Evolutionary conservation across 2,113 vertebrate species (phyloP).

Genomic region (Oostethus manadensis): DNA sequence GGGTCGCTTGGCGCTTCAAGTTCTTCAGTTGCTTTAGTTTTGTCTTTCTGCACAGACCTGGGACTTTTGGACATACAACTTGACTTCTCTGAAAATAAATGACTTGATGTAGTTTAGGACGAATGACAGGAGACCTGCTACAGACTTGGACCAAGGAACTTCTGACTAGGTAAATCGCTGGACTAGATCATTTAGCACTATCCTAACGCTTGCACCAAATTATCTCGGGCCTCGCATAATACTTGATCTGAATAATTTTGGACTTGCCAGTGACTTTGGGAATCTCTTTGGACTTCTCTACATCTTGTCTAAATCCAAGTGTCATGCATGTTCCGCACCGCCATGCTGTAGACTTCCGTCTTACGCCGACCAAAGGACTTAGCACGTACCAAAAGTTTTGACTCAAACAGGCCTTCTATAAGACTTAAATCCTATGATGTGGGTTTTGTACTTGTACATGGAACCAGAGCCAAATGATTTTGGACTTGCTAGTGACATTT

Average conservation of each 20-base stretch:
- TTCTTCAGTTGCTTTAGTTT: slow-evolving; percentile 6
- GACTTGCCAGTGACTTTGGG: too few species aligned
- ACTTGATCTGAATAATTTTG: too few species aligned
- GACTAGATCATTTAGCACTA: too few species aligned
- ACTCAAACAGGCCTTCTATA: not conserved
- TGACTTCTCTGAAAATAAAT: too few species aligned
- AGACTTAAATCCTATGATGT: not conserved
- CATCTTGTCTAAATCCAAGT: too few species aligned
- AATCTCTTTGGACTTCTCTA: too few species aligned
- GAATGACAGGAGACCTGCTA: not conserved
- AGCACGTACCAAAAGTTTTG: not conserved
- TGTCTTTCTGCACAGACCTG: slow-evolving; percentile 25
- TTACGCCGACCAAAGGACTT: too few species aligned
- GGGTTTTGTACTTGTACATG: not conserved
- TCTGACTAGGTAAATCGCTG: not conserved
- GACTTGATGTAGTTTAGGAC: not conserved
- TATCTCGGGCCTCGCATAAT: too few species aligned
- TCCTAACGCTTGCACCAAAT: too few species aligned
- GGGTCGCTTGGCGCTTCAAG: not conserved
- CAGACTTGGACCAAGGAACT: not conserved
- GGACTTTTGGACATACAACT: not conserved
- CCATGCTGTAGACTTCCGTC: too few species aligned
- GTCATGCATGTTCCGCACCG: too few species aligned
- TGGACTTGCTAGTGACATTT: not conserved
- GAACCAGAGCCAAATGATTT: not conserved